Evolutionary conservation across 2,888 invertebrate genomes (phyloP), one percentile per base, ranked within the genome.

Genomic region (Diloba caeruleocephala): DNA sequence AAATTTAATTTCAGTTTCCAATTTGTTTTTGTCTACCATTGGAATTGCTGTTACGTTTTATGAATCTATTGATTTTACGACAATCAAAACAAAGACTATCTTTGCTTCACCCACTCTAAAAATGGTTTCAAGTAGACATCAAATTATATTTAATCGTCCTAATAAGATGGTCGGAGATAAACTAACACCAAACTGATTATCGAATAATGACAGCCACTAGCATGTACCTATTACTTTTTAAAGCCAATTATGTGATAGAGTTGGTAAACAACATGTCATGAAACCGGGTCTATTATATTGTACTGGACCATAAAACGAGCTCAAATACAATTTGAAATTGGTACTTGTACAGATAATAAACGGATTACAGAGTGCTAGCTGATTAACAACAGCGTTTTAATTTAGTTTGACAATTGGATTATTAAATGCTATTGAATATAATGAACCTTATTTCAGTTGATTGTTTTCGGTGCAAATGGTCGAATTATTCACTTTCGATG

Each of bases 301-400:
- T 53, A 49, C 46, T 25, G 45, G 33, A 36, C 38, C 36, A 64
- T 69, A 72, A 68, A 72, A 48, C 46, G 32, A 45, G 41, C 29
- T 63, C 58, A 48, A 69, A 60, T 49, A 59, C 48, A 57, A 61
- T 62, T 69, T 43, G 49, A 57, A 62, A 68, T 50, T 10, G n/a
- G 31, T 71, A 57, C 50, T 59, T 48, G 50, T 60, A 60, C 39
- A 57, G 39, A 58, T 56, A 65, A 52, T 69, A 68, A 71, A 63
- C 57, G 55, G 49, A 64, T 57, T 63, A 38, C 33, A 38, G 57
- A 71, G 39, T 59, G 36, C 34, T 52, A 25, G 29, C 55, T 53
- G 68, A 66, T 71, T 64, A 73, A 61, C 52, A 31, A 61, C 52
- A 59, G 59, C 46, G 42, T 74, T 71, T 76, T 73, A 76, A 76